Base-by-base conservation (phyloP, 1,140 invertebrate genomes). In the Pseudomyrmex flavicornis region DNA sequence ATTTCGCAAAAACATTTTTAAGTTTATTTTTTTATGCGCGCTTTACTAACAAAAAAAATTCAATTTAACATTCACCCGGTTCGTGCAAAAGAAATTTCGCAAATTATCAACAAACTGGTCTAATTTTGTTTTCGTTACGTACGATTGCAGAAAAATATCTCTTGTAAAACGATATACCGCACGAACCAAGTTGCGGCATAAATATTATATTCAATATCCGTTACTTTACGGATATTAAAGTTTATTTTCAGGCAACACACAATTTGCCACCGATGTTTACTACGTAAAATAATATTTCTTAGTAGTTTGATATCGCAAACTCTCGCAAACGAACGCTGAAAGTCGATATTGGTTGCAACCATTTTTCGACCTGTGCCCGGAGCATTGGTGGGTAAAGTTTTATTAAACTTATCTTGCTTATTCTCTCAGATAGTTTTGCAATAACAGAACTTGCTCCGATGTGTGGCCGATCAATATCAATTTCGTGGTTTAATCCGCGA, bases 261-360 rank as follows among this genome's bases (percentile, higher is more conserved):
- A 20, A n/a, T 20, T 77, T 9, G 17, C 46, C 17, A 48, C 2
- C 22, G 7, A 65, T 65, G 35, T 59, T 80, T 59, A 72, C 20
- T 12, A 35, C 52, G 12, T 35, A 12, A 79, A 79, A 59, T 12
- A 48, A 72, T 72, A 80, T 50, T 79, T 79, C 54, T 35, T 7
- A 2, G 68, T 12, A 44, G 46, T 80, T 59, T 80, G 69, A 44
- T 80, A 79, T 61, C 46, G 46, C n/a, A 72, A 72, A 15, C 70
- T 80, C 44, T 35, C 35, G 4, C 35, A 35, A 35, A 35, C 35
- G 35, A 70, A 61, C 20, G 50, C 13, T 20, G 26, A 79, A 58
- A 61, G 22, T 80, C 54, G 68, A 70, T 80, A 80, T 70, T 72
- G 76, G 56, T 12, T 61, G 65, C 22, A 80, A 72, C 44, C 44